Conservation (phyloP, 2,888 invertebrate genomes). For the Metalampra italica region DNA sequence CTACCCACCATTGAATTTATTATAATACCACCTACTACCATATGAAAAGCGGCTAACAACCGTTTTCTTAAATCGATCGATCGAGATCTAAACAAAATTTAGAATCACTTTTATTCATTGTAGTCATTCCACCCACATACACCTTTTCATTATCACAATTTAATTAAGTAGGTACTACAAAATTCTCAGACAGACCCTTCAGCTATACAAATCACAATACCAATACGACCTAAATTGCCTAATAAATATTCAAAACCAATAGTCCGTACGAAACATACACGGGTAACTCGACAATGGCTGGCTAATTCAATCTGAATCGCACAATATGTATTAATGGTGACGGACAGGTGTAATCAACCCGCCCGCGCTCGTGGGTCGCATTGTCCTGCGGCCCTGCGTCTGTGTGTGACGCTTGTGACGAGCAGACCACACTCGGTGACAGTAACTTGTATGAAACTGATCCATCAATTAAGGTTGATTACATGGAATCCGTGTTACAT, state of each 20-base stretch:
- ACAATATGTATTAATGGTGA: conserved; percentile 76
- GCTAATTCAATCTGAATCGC: conserved; percentile 74
- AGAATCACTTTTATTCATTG: too few relatives aligned
- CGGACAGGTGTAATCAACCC: conserved; percentile 75
- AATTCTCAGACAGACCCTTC: not conserved
- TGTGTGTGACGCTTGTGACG: conserved; percentile 33
- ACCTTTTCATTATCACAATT: not conserved
- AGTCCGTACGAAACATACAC: conserved; percentile 59
- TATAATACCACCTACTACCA: too few relatives aligned
- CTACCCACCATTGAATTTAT: too few relatives aligned
- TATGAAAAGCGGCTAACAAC: too few relatives aligned
- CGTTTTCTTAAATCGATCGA: too few relatives aligned
- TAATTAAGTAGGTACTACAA: not conserved
- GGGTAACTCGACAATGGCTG: conserved; percentile 64
- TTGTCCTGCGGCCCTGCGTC: conserved; percentile 34
- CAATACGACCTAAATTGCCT: conserved; percentile 63
- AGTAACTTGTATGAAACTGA: conserved; percentile 11
- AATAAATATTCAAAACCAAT: conserved; percentile 73
- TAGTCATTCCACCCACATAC: too few relatives aligned
- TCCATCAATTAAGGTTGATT: conserved; percentile 8
- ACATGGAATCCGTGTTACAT: not conserved
- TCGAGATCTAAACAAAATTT: too few relatives aligned
- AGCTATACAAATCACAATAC: conserved; percentile 17
- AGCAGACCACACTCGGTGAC: conserved; percentile 11
- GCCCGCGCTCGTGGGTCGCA: conserved; percentile 30